Percentiles rank a stretch among this genome's conserved stretches.
phyloP scores from a whole-genome alignment of 1,140 invertebrate species.

The Platorchestia sp. region DNA sequence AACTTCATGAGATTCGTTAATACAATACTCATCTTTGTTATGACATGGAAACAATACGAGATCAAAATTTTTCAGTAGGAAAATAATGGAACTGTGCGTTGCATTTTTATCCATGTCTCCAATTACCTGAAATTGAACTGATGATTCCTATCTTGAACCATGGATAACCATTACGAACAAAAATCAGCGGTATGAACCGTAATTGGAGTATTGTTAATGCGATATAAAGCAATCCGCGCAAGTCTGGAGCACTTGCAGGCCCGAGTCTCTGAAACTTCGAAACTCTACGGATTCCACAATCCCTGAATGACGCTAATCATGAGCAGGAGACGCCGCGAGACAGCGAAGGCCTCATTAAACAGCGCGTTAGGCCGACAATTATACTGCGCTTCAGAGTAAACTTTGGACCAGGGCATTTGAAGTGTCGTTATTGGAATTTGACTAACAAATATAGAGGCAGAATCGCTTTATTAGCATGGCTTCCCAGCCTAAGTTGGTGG shows the following conservation, averaged over 20 bases:
- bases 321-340: not conserved
- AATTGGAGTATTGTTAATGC: not conserved
- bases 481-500: not conserved
- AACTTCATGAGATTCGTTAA: no score
- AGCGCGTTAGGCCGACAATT: slow-evolving; percentile 49
- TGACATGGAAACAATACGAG: no score
- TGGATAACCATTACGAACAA: not conserved
- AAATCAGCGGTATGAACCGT: not conserved
- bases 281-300: slow-evolving; percentile 15
- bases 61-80: no score
- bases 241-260: not conserved
- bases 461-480: slow-evolving; percentile 37
- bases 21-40: no score
- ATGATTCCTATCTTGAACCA: not conserved
- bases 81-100: no score
- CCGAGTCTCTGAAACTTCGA: not conserved
- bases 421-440: slow-evolving; percentile 46
- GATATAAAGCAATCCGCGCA: not conserved
- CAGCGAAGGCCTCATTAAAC: not conserved
- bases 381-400: slow-evolving; percentile 30
- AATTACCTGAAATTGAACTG: not conserved
- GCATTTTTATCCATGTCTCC: no score
- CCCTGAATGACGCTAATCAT: slow-evolving; percentile 30
- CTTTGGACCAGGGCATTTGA: slow-evolving; percentile 42
- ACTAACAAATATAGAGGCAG: slow-evolving; percentile 29